phyloP scores from a whole-genome alignment of 2,113 vertebrate species.

The Paratilapia polleni region DNA sequence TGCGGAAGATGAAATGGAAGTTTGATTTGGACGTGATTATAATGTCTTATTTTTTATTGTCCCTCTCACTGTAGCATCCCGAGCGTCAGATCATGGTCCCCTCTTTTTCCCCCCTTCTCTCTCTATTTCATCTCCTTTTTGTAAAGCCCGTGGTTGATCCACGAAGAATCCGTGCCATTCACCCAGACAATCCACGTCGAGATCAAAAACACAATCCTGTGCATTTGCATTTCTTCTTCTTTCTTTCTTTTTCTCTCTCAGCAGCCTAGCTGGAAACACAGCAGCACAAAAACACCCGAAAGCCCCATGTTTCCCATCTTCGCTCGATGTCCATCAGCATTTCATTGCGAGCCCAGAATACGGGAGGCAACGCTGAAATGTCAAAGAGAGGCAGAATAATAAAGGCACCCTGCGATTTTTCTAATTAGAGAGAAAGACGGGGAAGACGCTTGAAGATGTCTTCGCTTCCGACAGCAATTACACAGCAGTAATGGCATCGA shows the following conservation, averaged over 20 bases:
- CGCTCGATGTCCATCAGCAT: slow-evolving; percentile 68
- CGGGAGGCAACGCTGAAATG: neutral
- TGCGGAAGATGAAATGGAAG: slow-evolving; percentile 23
- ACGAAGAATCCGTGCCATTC: slow-evolving; percentile 55
- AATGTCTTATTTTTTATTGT: slow-evolving; percentile 55
- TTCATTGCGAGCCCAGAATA: slow-evolving; percentile 22
- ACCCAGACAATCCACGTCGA: slow-evolving; percentile 58
- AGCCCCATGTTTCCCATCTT: slow-evolving; percentile 50
- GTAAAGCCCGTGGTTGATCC: slow-evolving; percentile 52
- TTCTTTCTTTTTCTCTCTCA: neutral
- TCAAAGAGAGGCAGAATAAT: slow-evolving; percentile 2
- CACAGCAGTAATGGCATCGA: slow-evolving; percentile 54
- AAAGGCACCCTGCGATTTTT: slow-evolving; percentile 34
- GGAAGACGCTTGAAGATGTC: slow-evolving; percentile 42
- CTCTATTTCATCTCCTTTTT: slow-evolving; percentile 50
- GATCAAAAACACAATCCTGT: slow-evolving; percentile 56
- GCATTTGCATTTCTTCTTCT: slow-evolving; percentile 59
- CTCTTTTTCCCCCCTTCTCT: slow-evolving; percentile 2
- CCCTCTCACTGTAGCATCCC: slow-evolving; percentile 62
- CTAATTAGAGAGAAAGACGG: neutral
- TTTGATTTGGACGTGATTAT: slow-evolving; percentile 14
- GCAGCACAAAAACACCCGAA: slow-evolving; percentile 40
- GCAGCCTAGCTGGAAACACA: slow-evolving; percentile 21
- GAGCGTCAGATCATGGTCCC: slow-evolving; percentile 64
- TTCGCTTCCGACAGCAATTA: slow-evolving; percentile 48